Evolutionary conservation across 2,113 vertebrate genomes (phyloP), one percentile per base, ranked within the genome.

Genomic region (Alces alces): DNA sequence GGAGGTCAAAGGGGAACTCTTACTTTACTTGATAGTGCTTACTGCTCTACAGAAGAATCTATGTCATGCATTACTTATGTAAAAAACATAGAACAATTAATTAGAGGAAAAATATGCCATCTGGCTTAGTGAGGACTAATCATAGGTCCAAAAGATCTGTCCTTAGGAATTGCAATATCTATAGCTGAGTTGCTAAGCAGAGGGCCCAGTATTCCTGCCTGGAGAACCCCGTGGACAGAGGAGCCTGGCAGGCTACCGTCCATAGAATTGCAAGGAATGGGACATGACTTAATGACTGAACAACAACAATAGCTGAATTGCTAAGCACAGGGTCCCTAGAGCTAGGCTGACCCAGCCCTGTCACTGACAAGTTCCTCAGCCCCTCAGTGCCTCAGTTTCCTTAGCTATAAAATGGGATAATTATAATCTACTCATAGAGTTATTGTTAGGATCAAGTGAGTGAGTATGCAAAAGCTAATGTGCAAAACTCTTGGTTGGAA

Each of bases 61-160:
- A 64, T 73, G 45, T 85, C 55, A 91, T 43, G 25, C 4, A 39
- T 93, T 95, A 73, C 52, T 89, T 93, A 57, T 61, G 70, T 52
- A 95, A 91, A 89, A 95, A 90, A 76, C 33, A 95, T 27, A 19
- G 61, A 93, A 61, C 23, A 93, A 64, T 52, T 87, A 66, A 66
- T 89, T 92, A 76, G 55, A 98, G 28, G 61, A 25, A 86, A 86
- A 89, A 25, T 33, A 73, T 27, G 33, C 43, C 88, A 52, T 87
- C 76, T 86, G 92, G 45, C 57, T 36, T 83, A 61, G n/a, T 39
- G 47, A 97, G 93, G 21, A n/a, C 30, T 58, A 83, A 82, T 47
- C 73, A 86, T 23, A 87, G 87, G 61, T 50, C 55, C 86, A 78
- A 86, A 96, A 80, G 78, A 47, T 66, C 66, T 86, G 36, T 60